A percentile compares a stretch with the other conserved stretches of the same genome.
Conservation (phyloP, 2,888 invertebrate species). For the Ectemnius lituratus region DNA sequence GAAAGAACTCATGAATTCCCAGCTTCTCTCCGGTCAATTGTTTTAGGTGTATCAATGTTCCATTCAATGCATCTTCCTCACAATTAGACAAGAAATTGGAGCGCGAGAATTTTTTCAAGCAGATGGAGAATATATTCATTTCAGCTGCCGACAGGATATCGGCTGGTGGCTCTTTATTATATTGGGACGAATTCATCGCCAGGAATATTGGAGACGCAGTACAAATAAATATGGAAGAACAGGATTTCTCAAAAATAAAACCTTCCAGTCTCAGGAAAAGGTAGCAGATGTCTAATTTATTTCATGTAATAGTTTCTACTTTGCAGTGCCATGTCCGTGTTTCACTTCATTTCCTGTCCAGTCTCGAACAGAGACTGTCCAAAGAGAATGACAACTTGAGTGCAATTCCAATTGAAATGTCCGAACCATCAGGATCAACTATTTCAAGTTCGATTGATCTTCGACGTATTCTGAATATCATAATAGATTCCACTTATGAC, state of each 20-base stretch:
- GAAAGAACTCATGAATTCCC: neutral
- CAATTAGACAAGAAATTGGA: conserved; percentile 51
- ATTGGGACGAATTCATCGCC: conserved; percentile 58
- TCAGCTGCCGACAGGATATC: conserved; percentile 42
- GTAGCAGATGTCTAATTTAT: neutral
- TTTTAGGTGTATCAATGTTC: neutral
- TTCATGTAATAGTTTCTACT: neutral
- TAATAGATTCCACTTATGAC: conserved; percentile 62
- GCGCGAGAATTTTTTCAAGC: conserved; percentile 61
- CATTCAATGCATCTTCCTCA: too few relatives aligned
- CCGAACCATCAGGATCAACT: neutral
- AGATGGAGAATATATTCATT: conserved; percentile 58
- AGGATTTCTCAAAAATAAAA: neutral
- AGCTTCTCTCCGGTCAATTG: neutral
- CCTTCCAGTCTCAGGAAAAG: conserved; percentile 4
- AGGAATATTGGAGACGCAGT: neutral
- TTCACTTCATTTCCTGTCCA: too few relatives aligned
- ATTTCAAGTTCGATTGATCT: conserved; percentile 14
- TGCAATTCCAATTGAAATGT: neutral
- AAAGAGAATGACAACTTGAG: neutral
- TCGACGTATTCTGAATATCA: conserved; percentile 44
- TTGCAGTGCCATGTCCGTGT: too few relatives aligned
- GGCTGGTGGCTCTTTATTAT: conserved; percentile 44
- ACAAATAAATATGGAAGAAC: neutral
- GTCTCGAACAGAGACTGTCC: too few relatives aligned